Conservation (phyloP, 2,888 invertebrate genomes). For the Drosophila birchii region DNA sequence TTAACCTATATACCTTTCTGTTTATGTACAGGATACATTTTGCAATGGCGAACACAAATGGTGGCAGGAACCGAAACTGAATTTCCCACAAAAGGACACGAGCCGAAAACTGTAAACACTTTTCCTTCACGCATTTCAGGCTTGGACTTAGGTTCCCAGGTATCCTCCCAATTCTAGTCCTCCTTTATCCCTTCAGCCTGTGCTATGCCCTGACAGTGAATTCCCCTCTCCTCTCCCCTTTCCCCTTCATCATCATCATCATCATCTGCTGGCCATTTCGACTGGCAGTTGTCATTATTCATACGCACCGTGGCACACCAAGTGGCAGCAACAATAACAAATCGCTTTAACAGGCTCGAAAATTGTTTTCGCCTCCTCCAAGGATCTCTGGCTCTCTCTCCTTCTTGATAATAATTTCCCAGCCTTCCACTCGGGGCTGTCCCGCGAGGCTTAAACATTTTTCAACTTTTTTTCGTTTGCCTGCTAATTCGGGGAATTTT, state of each 20-base stretch:
- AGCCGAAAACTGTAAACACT: conserved; percentile 43
- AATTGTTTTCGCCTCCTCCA: conserved; percentile 50
- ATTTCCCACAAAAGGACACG: conserved; percentile 33
- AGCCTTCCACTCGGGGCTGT: conserved; percentile 3
- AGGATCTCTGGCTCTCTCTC: not conserved
- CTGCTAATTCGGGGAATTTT: conserved; percentile 9
- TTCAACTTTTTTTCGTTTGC: conserved; percentile 21
- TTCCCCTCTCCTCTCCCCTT: not conserved
- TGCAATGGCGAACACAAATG: conserved; percentile 19
- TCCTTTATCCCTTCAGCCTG: not conserved
- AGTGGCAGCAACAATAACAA: conserved; percentile 55
- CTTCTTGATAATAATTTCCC: conserved; percentile 29
- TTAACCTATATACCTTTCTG: not conserved
- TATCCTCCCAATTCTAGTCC: not conserved
- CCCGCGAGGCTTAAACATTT: conserved; percentile 28
- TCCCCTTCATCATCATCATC: not conserved
- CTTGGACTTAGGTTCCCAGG: conserved; percentile 26
- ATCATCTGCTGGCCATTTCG: conserved; percentile 47
- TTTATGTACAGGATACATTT: not conserved
- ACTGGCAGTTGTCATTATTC: conserved; percentile 66
- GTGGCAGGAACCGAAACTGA: conserved; percentile 13
- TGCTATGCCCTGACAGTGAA: not conserved
- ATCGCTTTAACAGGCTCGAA: conserved; percentile 62
- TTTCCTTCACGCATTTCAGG: conserved; percentile 34
- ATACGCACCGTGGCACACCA: conserved; percentile 65